These are phyloP conservation scores for Lagenorhynchus albirostris DNA, from an alignment of 2,113 vertebrate species.

Conservation along the genomic window DNA sequence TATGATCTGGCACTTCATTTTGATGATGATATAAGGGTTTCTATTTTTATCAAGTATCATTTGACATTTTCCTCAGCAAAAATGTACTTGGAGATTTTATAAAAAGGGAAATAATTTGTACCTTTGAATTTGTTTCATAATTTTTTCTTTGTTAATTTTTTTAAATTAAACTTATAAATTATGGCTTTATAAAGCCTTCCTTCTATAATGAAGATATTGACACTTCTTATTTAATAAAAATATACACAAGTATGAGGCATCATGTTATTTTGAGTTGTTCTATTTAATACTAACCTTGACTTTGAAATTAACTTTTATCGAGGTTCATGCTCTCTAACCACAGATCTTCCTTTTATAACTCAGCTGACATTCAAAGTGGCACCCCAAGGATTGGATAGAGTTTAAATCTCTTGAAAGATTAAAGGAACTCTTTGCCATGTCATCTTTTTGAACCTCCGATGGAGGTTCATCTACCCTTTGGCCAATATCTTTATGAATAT, in stretches of 20 bases:
- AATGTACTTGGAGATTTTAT: background rate
- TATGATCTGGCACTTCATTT: background rate
- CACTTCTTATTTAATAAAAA: background rate
- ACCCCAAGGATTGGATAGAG: background rate
- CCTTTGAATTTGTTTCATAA: background rate
- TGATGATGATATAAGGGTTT: background rate
- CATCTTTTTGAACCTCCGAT: background rate
- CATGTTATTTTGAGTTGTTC: background rate
- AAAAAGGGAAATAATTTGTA: background rate
- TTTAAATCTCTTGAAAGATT: conserved; percentile 11
- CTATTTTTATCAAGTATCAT: background rate
- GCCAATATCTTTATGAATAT: background rate
- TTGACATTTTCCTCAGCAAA: background rate
- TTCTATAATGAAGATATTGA: background rate
- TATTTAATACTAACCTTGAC: background rate
- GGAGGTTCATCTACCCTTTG: background rate
- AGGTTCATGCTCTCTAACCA: background rate
- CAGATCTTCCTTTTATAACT: background rate
- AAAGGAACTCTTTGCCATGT: background rate
- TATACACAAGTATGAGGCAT: background rate
- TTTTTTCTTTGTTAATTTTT: background rate
- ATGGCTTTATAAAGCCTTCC: background rate
- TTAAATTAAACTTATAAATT: background rate
- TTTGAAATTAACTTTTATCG: background rate
- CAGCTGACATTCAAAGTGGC: background rate